Evolutionary conservation across 2,797 vertebrate genomes (phyloP).

Genomic region (Danio kyathit): DNA sequence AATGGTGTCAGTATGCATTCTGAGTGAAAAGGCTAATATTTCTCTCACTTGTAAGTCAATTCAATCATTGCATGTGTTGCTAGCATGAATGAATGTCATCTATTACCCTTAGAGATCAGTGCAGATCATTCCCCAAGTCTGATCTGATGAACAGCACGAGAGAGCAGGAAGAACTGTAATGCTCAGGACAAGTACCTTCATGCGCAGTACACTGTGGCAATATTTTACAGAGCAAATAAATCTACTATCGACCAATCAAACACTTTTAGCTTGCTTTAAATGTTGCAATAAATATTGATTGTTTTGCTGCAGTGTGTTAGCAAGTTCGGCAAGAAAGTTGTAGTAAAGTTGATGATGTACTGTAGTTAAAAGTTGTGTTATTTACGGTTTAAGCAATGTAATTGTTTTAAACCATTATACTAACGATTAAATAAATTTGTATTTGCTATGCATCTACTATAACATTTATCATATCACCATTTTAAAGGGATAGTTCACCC

Average conservation of each 20-base stretch:
- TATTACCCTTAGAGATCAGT: slow-evolving; percentile 26
- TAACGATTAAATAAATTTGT: too few species aligned
- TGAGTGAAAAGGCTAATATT: slow-evolving; percentile 63
- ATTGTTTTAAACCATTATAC: too few species aligned
- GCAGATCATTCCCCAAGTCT: slow-evolving; percentile 5
- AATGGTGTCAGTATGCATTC: slow-evolving; percentile 86
- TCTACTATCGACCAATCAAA: too few species aligned
- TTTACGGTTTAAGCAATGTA: neutral
- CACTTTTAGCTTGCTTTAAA: neutral
- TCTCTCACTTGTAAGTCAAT: slow-evolving; percentile 61
- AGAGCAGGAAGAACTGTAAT: slow-evolving; percentile 14
- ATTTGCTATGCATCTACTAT: too few species aligned
- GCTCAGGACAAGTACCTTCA: neutral
- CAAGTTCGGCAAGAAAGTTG: neutral
- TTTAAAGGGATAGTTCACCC: too few species aligned
- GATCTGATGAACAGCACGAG: slow-evolving; percentile 28
- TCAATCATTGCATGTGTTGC: slow-evolving; percentile 74
- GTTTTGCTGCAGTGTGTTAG: neutral
- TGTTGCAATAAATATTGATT: neutral
- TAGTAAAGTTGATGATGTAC: too few species aligned
- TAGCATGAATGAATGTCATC: slow-evolving; percentile 84
- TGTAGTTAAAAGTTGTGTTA: neutral
- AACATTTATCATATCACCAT: too few species aligned
- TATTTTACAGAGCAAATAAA: too few species aligned
- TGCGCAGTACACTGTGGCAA: neutral